phyloP scores from a whole-genome alignment of 2,888 invertebrate genomes.

The Tryphoninae sp. region DNA sequence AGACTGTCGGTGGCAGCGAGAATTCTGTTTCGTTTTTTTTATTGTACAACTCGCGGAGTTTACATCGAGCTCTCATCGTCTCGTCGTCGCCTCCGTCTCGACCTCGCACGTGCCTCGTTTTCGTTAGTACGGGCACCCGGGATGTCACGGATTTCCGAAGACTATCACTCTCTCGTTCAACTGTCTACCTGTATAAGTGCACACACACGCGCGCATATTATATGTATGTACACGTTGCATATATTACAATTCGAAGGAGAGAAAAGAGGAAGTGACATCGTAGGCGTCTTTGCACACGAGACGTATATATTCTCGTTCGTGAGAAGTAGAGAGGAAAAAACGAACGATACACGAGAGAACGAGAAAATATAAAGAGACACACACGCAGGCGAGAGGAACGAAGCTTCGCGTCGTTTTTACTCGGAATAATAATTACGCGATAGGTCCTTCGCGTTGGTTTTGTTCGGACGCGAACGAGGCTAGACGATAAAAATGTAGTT shows the following conservation, averaged over 20 bases:
- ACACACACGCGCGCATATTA: neutral
- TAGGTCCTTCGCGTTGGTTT: neutral
- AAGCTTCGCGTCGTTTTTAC: slow-evolving; percentile 48
- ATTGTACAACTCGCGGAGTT: slow-evolving; percentile 51
- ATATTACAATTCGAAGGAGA: slow-evolving; percentile 36
- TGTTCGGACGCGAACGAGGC: slow-evolving; percentile 7
- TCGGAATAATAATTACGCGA: slow-evolving; percentile 56
- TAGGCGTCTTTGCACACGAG: slow-evolving; percentile 28
- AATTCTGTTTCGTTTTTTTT: neutral
- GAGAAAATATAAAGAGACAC: slow-evolving; percentile 11
- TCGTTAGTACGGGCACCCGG: slow-evolving; percentile 59
- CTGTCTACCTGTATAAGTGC: slow-evolving; percentile 25
- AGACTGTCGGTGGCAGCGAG: neutral
- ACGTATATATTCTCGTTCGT: slow-evolving; percentile 16
- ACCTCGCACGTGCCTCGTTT: slow-evolving; percentile 67
- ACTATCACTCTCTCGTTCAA: slow-evolving; percentile 45
- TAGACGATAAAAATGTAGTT: slow-evolving; percentile 36
- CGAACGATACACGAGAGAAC: slow-evolving; percentile 11
- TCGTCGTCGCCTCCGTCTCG: slow-evolving; percentile 43
- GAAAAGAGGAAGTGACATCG: slow-evolving; percentile 46
- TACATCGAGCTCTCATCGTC: slow-evolving; percentile 64
- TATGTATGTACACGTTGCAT: neutral
- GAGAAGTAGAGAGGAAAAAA: slow-evolving; percentile 34
- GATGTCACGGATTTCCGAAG: slow-evolving; percentile 60
- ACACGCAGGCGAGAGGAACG: slow-evolving; percentile 16